Evolutionary conservation across 2,113 vertebrate genomes (phyloP).

Genomic region (Mesembrinibis cayennensis): DNA sequence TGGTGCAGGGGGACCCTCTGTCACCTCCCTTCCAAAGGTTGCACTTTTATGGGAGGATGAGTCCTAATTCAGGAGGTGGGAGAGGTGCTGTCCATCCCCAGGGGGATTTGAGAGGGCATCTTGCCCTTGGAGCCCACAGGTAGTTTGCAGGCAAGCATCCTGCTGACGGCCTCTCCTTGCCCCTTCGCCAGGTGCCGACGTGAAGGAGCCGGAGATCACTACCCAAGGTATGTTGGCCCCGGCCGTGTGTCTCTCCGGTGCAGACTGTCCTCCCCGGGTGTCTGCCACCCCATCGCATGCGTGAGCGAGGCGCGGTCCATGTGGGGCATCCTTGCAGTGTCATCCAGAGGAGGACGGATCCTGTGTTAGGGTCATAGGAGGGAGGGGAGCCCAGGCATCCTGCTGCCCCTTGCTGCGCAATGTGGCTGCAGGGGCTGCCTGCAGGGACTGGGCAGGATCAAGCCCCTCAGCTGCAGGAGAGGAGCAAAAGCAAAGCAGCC

Average conservation of each 20-base stretch:
- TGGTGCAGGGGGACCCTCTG: neutral
- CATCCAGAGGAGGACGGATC: rapidly evolving
- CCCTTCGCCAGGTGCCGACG: slow-evolving; percentile 71
- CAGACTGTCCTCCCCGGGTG: rapidly evolving
- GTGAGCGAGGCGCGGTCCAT: rapidly evolving
- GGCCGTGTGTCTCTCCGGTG: rapidly evolving
- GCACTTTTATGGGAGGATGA: neutral
- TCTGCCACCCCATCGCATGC: rapidly evolving
- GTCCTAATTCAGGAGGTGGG: neutral
- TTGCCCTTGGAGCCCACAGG: rapidly evolving
- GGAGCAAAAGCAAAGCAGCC: neutral
- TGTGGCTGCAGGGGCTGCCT: no score
- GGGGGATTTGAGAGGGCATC: neutral
- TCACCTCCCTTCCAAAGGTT: neutral
- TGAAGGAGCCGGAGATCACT: slow-evolving; percentile 78
- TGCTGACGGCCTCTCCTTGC: neutral
- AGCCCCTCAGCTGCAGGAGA: neutral
- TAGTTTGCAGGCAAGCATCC: neutral
- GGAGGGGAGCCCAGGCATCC: neutral
- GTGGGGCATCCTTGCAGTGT: rapidly evolving
- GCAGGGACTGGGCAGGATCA: neutral
- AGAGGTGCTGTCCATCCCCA: neutral
- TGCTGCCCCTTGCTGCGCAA: no score
- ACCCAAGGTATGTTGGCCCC: slow-evolving; percentile 78
- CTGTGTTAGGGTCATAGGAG: neutral